Evolutionary conservation across 2,113 vertebrate species (phyloP), one percentile per base, ranked within the genome.

Genomic region (Eolophus roseicapilla): DNA sequence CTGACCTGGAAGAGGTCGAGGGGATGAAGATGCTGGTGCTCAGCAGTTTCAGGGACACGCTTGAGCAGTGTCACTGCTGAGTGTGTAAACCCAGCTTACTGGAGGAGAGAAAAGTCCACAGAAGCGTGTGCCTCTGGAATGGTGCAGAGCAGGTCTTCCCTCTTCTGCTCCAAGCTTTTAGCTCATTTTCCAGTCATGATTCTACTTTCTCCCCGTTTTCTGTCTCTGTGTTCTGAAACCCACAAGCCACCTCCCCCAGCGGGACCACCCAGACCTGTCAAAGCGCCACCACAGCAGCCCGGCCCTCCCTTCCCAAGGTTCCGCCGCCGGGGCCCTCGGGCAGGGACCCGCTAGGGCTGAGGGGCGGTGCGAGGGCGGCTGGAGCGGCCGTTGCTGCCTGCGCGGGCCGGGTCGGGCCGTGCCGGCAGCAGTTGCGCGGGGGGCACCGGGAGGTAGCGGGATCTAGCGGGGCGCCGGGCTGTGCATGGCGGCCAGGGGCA

Each of bases 271-370:
- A 62, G 35, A 27, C 37, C n/a, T 21, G 31, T 33, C 13, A 3
- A 6, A 73, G n/a, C 17, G 12, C 7, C 19, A 2, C 8, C 0
- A 1, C 55, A 18, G 49, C 14, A 17, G 15, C 5, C 23, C 21
- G 6, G 13, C 19, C 5, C 31, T 20, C 6, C 1, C 9, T 9
- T 28, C 71, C 31, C 31, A 1, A 10, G n/a, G 7, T 10, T 11
- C 29, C 1, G 3, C 33, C 2, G 7, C 25, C 17, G 11, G 1
- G 7, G 27, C 11, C 24, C 35, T 28, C 0, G 0, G 39, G 55
- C 33, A 43, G 31, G 39, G 17, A 20, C 6, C 3, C 29, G 4
- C 11, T 9, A 4, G 6, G 29, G 2, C 4, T 23, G 57, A 2
- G 15, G 37, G 44, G 27, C 20, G 12, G 6, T 6, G 2, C 0